Percentiles rank a stretch among this genome's conserved stretches.
Evolutionary conservation across 2,888 invertebrate species (phyloP).

Genomic region (Rhaphigaster nebulosa): DNA sequence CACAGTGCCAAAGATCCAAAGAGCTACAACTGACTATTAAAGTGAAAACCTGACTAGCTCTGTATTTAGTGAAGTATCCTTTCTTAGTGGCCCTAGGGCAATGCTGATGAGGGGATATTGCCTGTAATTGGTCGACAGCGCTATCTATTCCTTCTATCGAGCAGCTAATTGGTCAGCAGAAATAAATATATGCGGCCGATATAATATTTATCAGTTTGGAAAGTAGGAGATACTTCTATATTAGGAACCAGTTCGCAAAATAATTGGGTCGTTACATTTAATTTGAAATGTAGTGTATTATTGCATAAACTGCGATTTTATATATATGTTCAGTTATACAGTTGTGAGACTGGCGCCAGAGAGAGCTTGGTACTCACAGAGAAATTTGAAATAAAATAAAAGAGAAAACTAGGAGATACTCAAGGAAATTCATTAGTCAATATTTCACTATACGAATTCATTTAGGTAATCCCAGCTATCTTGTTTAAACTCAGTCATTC

Average conservation of each 20-base stretch:
- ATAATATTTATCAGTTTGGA: slow-evolving; percentile 1
- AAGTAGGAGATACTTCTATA: background rate
- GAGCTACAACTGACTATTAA: background rate
- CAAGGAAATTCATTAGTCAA: no score
- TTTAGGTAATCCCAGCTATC: no score
- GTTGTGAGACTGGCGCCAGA: no score
- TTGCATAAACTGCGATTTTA: background rate
- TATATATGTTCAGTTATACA: no score
- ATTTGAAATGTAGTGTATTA: background rate
- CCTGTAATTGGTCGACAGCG: background rate
- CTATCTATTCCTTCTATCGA: background rate
- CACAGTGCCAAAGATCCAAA: background rate
- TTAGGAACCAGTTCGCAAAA: background rate
- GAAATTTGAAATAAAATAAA: no score
- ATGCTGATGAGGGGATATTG: background rate
- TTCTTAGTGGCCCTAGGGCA: background rate
- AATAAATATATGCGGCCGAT: background rate
- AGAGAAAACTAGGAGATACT: no score
- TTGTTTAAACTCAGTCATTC: no score
- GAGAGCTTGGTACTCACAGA: no score
- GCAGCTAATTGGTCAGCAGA: background rate
- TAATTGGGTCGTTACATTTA: background rate
- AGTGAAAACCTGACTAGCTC: background rate
- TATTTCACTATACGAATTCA: no score
- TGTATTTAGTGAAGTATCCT: background rate